phyloP scores from a whole-genome alignment of 2,113 vertebrate species.

The Lota lota region DNA sequence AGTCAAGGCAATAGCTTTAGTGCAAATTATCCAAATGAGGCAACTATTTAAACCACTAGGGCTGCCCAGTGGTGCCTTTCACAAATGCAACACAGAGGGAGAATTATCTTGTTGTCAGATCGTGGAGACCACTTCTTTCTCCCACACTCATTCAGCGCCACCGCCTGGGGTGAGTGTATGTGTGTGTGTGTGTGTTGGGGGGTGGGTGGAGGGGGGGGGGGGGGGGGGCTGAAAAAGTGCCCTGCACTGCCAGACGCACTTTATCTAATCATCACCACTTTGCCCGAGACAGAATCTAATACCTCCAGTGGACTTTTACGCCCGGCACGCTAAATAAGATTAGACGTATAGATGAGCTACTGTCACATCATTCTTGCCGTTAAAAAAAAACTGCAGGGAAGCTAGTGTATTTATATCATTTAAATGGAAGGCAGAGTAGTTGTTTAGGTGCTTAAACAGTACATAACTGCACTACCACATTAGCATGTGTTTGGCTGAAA shows the following conservation, averaged over 20 bases:
- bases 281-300: conserved; percentile 66
- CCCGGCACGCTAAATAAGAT: conserved; percentile 68
- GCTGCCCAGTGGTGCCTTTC: too few relatives aligned
- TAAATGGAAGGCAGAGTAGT: conserved; percentile 23
- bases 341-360: conserved; percentile 61
- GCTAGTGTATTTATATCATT: conserved; percentile 28
- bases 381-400: conserved; percentile 33
- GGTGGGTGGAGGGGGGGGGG: too few relatives aligned
- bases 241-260: conserved; percentile 63
- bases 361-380: conserved; percentile 46
- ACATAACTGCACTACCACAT: not conserved
- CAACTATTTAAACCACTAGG: too few relatives aligned
- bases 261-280: conserved; percentile 73
- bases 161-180: conserved; percentile 4
- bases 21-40: not conserved
- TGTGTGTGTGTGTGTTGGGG: conserved; percentile 13
- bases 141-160: conserved; percentile 39
- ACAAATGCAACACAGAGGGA: too few relatives aligned
- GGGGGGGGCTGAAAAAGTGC: conserved; percentile 50
- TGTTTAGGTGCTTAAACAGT: not conserved
- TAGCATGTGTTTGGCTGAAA: not conserved
- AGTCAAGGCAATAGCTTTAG: not conserved
- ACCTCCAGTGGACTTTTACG: conserved; percentile 58
- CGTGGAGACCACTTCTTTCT: conserved; percentile 35
- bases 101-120: conserved; percentile 32